Conservation (phyloP, 2,888 invertebrate genomes). For the Parnassius smintheus region DNA sequence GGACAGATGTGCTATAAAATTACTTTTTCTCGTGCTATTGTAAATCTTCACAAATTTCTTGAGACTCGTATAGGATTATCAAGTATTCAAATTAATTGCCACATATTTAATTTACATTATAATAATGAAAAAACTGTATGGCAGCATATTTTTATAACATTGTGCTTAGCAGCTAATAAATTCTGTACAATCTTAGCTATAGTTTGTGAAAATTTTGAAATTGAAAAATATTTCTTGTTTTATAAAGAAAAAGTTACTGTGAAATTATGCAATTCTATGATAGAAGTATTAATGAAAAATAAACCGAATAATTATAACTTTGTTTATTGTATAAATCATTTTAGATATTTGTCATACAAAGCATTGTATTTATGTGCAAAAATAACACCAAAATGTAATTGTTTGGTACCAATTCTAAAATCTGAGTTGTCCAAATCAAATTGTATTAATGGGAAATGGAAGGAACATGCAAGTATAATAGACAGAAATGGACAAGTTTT, state of each 20-base stretch:
- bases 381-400: constrained; percentile 60
- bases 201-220: constrained; percentile 53
- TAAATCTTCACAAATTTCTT: constrained; percentile 58
- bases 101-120: constrained; percentile 63
- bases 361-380: constrained; percentile 64
- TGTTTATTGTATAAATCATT: constrained; percentile 72
- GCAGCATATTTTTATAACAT: constrained; percentile 67
- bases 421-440: constrained; percentile 62
- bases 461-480: constrained; percentile 59
- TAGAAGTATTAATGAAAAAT: constrained; percentile 54
- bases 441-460: constrained; percentile 72
- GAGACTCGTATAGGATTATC: constrained; percentile 69
- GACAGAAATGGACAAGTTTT: constrained; percentile 47
- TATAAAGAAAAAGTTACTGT: constrained; percentile 70
- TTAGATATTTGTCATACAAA: constrained; percentile 66
- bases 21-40: constrained; percentile 55
- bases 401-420: constrained; percentile 53
- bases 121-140: constrained; percentile 63
- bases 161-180: constrained; percentile 73
- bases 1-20: constrained; percentile 76
- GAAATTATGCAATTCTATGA: constrained; percentile 61
- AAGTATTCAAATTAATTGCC: constrained; percentile 66
- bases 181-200: constrained; percentile 70
- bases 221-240: constrained; percentile 49
- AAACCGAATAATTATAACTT: constrained; percentile 52